Base-by-base conservation (phyloP, 53 echinoderm and acorn worm species). In the Holothuria scabra region DNA sequence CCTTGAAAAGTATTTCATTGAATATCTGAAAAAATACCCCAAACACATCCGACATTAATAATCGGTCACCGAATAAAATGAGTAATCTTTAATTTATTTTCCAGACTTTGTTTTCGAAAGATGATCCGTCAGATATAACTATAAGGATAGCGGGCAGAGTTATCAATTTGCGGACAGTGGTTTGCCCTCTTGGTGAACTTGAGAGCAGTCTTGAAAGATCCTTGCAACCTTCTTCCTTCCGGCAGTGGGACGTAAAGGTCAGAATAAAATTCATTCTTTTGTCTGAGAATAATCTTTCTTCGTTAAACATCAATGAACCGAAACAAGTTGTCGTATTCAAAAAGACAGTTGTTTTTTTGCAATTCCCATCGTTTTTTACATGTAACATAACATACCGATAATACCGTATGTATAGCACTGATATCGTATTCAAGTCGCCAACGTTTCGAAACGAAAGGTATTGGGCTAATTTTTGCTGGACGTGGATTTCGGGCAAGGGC, bases 241-340 rank as follows among this genome's bases (percentile, higher is more conserved):
- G 84, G 33, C 66, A 79, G n/a, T 66, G 76, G 65, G 56, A 78
- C 18, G 58, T 78, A 19, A 55, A 78, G 78, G 78, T 78, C 55
- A 78, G 59, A 26, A 8, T 46, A 3, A 24, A 44, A 49, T 38
- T 28, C n/a, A 34, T 23, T 70, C 18, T 52, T 52, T 52, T 18
- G 52, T 52, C 18, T 18, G 1, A 16, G 1, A 16, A 18, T 9
- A n/a, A 6, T 16, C 18, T 14, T 1, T 16, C 52, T 14, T 52
- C 16, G 18, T 41, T 41, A 41, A 41, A 35, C 6, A 35, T 35
- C 35, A 35, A 35, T 35, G 6, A 3, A 35, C 35, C 6, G 35
- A 8, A 41, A n/a, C 2, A 8, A 41, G 41, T 3, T 41, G 41
- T 10, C 10, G 10, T 41, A 41, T 41, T 41, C 41, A 2, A 41